phyloP scores from a whole-genome alignment of 35 echinoderm and acorn worm genomes.

The Eucidaris tribuloides region DNA sequence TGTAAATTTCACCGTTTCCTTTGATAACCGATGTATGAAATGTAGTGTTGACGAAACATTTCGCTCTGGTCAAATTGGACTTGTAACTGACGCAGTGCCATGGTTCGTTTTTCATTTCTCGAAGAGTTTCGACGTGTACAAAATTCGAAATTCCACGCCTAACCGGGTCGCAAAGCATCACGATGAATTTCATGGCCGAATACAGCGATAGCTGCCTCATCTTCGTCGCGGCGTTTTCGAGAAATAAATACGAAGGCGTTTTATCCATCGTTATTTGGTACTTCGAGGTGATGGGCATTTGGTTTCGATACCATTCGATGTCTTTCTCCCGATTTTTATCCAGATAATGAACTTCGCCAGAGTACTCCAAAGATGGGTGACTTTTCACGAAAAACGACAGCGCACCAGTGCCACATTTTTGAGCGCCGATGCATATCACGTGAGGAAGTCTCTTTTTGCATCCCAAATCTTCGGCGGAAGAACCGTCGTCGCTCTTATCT shows the following conservation, averaged over 20 bases:
- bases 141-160: slow-evolving; percentile 61
- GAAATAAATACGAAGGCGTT: slow-evolving; percentile 24
- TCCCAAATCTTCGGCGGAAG: too few species aligned
- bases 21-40: slow-evolving; percentile 79
- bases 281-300: slow-evolving; percentile 9
- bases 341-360: slow-evolving; percentile 6
- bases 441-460: slow-evolving; percentile 18
- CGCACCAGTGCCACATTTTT: slow-evolving; percentile 32
- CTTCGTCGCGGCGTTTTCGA: too few species aligned
- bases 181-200: slow-evolving; percentile 72
- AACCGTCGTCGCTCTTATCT: too few species aligned
- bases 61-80: too few species aligned
- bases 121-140: slow-evolving; percentile 25
- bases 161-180: slow-evolving; percentile 72
- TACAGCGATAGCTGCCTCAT: too few species aligned
- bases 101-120: neutral
- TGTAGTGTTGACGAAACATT: slow-evolving; percentile 25
- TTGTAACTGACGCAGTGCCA: neutral
- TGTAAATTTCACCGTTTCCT: slow-evolving; percentile 32
- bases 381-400: neutral
- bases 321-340: neutral
- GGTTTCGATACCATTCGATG: slow-evolving; percentile 29
- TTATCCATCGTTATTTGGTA: slow-evolving; percentile 45
- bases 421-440: neutral
- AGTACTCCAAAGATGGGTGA: neutral